A percentile compares a stretch with the other conserved stretches of the same genome.
Evolutionary conservation across 2,113 vertebrate genomes (phyloP).

Genomic region (Poeciliopsis prolifica): DNA sequence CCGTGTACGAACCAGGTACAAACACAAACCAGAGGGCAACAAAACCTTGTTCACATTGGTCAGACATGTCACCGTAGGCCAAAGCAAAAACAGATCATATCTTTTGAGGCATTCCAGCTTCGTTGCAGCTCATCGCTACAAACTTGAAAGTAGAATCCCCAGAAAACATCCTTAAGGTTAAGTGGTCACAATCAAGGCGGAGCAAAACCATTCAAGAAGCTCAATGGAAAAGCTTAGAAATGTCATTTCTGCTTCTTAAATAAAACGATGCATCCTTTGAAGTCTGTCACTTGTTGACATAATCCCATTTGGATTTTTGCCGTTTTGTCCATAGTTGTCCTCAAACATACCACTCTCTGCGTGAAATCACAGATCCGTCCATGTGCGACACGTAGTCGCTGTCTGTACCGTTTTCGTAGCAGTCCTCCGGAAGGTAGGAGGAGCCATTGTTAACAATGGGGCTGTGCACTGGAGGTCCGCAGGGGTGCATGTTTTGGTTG

Average conservation of each 20-base stretch:
- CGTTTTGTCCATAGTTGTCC: constrained; percentile 51
- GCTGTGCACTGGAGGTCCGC: constrained; percentile 86
- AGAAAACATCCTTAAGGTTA: constrained; percentile 59
- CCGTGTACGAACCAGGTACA: constrained; percentile 49
- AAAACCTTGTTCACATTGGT: constrained; percentile 56
- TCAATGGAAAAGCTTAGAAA: constrained; percentile 41
- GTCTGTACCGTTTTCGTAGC: constrained; percentile 88
- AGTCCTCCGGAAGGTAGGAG: constrained; percentile 89
- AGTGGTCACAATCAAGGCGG: constrained; percentile 71
- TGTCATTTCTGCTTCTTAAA: constrained; percentile 15
- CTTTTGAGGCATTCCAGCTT: constrained; percentile 26
- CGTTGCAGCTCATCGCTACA: constrained; percentile 51
- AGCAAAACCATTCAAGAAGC: constrained; percentile 54
- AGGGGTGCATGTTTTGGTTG: constrained; percentile 80
- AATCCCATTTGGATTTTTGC: constrained; percentile 38
- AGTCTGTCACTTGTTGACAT: constrained; percentile 45
- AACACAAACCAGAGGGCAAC: constrained; percentile 51
- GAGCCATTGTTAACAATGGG: constrained; percentile 82
- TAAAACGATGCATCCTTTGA: constrained; percentile 43
- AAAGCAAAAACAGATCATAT: constrained; percentile 26
- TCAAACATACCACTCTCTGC: constrained; percentile 98
- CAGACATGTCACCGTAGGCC: constrained; percentile 25
- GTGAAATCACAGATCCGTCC: constrained; percentile 97
- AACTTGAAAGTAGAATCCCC: constrained; percentile 46
- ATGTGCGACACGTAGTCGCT: constrained; percentile 96